Conservation (phyloP, 2,113 vertebrate species). For the Syrmaticus mikado region DNA sequence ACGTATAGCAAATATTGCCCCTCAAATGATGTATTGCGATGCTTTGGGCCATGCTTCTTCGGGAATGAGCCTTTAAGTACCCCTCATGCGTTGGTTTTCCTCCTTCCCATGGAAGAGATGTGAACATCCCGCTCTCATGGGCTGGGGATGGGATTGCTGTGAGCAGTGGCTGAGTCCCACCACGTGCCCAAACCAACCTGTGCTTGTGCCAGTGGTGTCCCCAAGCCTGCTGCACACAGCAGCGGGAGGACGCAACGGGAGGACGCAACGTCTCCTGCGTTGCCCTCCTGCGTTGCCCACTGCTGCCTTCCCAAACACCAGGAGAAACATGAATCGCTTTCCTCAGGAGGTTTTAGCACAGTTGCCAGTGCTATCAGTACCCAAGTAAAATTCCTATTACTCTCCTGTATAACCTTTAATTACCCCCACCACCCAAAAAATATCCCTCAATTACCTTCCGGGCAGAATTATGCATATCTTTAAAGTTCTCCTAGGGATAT, state of each 20-base stretch:
- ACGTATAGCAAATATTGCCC: conserved; percentile 70
- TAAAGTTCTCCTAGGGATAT: conserved; percentile 75
- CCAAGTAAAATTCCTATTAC: conserved; percentile 58
- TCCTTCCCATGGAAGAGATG: not conserved
- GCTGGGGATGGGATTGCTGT: not conserved
- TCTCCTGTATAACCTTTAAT: conserved; percentile 72
- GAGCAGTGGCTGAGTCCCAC: not conserved
- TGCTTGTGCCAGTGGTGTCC: not conserved
- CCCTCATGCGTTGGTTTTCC: not conserved
- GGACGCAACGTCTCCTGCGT: too few species aligned
- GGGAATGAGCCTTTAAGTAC: not conserved
- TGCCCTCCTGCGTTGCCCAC: not conserved
- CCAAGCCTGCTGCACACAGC: not conserved
- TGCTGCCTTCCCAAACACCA: conserved; percentile 8
- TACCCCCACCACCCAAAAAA: conserved; percentile 72
- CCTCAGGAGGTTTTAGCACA: conserved; percentile 62
- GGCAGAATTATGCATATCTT: conserved; percentile 74
- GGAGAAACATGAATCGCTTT: conserved; percentile 35
- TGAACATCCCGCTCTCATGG: not conserved
- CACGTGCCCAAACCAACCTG: not conserved
- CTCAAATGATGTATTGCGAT: conserved; percentile 72
- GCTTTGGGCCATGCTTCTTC: conserved; percentile 64
- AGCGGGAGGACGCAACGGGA: too few species aligned
- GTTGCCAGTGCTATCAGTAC: conserved; percentile 54
- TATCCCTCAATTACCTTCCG: conserved; percentile 68